Evolutionary conservation across 2,113 vertebrate species (phyloP).

Genomic region (Oncorhynchus kisutch): DNA sequence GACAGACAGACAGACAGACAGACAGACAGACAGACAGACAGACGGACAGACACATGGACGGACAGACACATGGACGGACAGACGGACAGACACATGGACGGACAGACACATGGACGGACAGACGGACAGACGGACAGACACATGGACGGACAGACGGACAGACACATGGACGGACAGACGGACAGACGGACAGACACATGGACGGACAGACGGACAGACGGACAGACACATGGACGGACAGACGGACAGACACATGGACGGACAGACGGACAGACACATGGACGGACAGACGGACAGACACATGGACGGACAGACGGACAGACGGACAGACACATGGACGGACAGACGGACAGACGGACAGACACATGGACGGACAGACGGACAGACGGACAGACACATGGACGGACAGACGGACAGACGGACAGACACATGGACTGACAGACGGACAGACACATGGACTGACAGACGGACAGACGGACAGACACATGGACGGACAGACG

Average conservation of each 20-base stretch:
- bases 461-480: not conserved
- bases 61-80: too few relatives aligned
- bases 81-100: too few relatives aligned
- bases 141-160: not conserved
- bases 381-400: not conserved
- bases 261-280: too few relatives aligned
- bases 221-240: too few relatives aligned
- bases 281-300: not conserved
- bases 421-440: too few relatives aligned
- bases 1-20: too few relatives aligned
- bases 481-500: not conserved
- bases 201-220: not conserved
- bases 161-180: too few relatives aligned
- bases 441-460: too few relatives aligned
- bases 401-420: not conserved
- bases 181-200: not conserved
- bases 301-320: not conserved
- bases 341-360: not conserved
- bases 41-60: too few relatives aligned
- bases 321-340: too few relatives aligned
- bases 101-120: not conserved
- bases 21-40: not conserved
- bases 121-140: too few relatives aligned
- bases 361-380: too few relatives aligned
- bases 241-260: not conserved